These are phyloP conservation scores for Micropoecilia bifurca DNA, from an alignment of 2,797 vertebrate species.

Conservation along the genomic window DNA sequence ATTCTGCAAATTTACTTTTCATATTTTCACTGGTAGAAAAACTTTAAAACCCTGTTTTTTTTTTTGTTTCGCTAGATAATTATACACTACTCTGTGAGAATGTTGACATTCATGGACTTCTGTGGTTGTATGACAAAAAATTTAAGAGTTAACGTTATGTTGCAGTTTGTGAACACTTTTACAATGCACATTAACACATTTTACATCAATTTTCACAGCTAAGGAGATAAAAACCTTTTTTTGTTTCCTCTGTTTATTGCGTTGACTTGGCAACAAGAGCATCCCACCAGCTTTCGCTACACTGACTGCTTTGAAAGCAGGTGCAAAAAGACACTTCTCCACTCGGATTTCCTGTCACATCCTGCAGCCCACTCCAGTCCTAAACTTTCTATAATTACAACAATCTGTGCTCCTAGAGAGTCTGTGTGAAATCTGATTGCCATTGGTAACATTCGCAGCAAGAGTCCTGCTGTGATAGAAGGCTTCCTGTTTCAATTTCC, in stretches of 20 bases:
- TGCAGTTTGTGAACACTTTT: not conserved
- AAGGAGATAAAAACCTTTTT: constrained; percentile 27
- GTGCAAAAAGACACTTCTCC: constrained; percentile 69
- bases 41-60: not conserved
- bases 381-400: constrained; percentile 81
- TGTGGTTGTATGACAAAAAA: not conserved
- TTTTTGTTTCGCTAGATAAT: not conserved
- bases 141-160: not conserved
- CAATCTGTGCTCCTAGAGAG: constrained; percentile 79
- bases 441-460: constrained; percentile 78
- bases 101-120: not conserved
- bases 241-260: constrained; percentile 60
- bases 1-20: not conserved
- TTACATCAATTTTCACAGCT: constrained; percentile 46
- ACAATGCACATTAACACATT: constrained; percentile 35
- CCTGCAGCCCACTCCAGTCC: constrained; percentile 75
- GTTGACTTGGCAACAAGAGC: constrained; percentile 63
- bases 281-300: constrained; percentile 35
- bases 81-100: not conserved
- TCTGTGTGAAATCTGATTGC: constrained; percentile 81
- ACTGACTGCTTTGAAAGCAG: constrained; percentile 63
- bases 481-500: constrained; percentile 83
- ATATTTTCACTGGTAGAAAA: not conserved
- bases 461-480: constrained; percentile 75
- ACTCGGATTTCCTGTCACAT: constrained; percentile 73